Evolutionary conservation across 2,797 vertebrate genomes (phyloP).

Genomic region (Echiichthys vipera): DNA sequence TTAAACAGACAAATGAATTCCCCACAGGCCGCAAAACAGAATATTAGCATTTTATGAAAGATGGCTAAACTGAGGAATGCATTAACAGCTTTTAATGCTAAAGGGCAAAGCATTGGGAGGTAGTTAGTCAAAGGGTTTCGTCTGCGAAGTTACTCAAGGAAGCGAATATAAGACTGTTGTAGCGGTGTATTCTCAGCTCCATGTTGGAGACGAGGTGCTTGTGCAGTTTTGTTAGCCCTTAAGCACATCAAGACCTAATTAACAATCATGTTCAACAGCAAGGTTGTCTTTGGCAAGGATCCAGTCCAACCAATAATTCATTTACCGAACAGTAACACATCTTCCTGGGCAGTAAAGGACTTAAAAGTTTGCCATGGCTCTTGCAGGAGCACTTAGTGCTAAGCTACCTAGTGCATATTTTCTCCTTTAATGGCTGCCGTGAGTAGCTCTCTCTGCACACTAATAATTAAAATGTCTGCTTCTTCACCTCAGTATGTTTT

Average conservation of each 20-base stretch:
- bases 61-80: slow-evolving; percentile 55
- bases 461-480: slow-evolving; percentile 64
- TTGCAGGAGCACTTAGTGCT: slow-evolving; percentile 70
- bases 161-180: slow-evolving; percentile 44
- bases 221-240: slow-evolving; percentile 78
- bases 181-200: slow-evolving; percentile 57
- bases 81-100: slow-evolving; percentile 58
- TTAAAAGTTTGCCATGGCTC: slow-evolving; percentile 71
- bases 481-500: slow-evolving; percentile 57
- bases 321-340: slow-evolving; percentile 71
- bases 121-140: slow-evolving; percentile 42
- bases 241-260: slow-evolving; percentile 80
- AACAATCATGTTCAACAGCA: slow-evolving; percentile 75
- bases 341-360: slow-evolving; percentile 75
- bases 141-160: slow-evolving; percentile 59
- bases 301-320: slow-evolving; percentile 78
- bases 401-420: slow-evolving; percentile 69
- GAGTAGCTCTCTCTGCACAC: slow-evolving; percentile 55
- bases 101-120: slow-evolving; percentile 57
- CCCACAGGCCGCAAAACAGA: slow-evolving; percentile 70
- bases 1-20: slow-evolving; percentile 82
- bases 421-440: slow-evolving; percentile 62
- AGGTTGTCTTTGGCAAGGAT: slow-evolving; percentile 78
- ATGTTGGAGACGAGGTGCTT: slow-evolving; percentile 69
- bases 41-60: slow-evolving; percentile 69